Conservation (phyloP, 2,797 vertebrate species). For the Parambassis ranga region DNA sequence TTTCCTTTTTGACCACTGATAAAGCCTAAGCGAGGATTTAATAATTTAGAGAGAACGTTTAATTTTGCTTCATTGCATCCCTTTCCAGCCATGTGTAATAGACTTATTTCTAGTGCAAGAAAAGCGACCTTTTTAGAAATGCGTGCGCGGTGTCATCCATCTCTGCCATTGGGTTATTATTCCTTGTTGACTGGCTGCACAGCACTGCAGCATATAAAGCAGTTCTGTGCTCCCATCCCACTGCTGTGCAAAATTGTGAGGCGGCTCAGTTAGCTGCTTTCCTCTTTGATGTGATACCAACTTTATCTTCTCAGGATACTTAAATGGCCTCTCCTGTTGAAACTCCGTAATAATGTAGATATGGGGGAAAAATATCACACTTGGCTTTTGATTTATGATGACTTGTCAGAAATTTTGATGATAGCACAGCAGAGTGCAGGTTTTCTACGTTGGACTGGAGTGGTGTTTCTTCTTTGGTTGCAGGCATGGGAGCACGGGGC, state of each 20-base stretch:
- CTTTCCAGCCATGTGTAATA: constrained; percentile 60
- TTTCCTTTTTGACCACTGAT: constrained; percentile 20
- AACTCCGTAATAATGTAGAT: constrained; percentile 70
- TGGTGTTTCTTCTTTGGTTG: constrained; percentile 55
- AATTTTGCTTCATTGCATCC: constrained; percentile 58
- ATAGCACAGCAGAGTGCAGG: constrained; percentile 2
- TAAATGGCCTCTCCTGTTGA: constrained; percentile 65
- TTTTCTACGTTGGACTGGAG: constrained; percentile 26
- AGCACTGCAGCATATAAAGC: constrained; percentile 75
- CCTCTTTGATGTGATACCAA: constrained; percentile 62
- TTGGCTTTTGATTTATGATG: constrained; percentile 64
- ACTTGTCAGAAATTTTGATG: constrained; percentile 48
- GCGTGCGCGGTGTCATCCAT: constrained; percentile 69
- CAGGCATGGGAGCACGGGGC: constrained; percentile 91
- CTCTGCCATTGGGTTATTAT: constrained; percentile 81
- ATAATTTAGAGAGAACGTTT: constrained; percentile 54
- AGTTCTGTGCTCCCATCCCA: constrained; percentile 55
- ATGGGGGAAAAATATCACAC: constrained; percentile 32
- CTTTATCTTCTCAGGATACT: constrained; percentile 61
- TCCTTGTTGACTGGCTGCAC: constrained; percentile 79
- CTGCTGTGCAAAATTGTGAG: constrained; percentile 60
- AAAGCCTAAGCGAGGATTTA: constrained; percentile 46
- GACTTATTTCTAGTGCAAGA: constrained; percentile 61
- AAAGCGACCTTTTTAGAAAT: constrained; percentile 79
- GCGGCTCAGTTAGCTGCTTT: constrained; percentile 41